phyloP scores from a whole-genome alignment of 2,888 invertebrate species.

The Mechanitis mazaeus region DNA sequence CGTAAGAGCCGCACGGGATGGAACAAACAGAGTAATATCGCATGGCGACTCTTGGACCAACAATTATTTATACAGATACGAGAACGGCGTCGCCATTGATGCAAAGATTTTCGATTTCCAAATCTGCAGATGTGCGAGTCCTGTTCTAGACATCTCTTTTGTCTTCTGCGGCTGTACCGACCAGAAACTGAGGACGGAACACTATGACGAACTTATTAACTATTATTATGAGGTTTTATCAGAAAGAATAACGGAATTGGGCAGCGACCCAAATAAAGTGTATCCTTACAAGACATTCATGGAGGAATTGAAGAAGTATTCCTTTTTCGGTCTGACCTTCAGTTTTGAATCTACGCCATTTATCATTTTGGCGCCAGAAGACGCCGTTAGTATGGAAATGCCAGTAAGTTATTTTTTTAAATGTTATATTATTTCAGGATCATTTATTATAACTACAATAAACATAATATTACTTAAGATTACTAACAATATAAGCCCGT shows the following conservation, averaged over 20 bases:
- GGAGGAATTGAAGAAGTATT: constrained; percentile 75
- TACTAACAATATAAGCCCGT: too few relatives aligned
- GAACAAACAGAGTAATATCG: constrained; percentile 75
- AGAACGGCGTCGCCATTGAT: constrained; percentile 43
- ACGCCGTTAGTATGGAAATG: constrained; percentile 77
- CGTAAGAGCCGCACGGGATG: constrained; percentile 54
- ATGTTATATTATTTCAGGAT: neutral
- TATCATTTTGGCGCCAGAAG: constrained; percentile 73
- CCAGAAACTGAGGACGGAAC: constrained; percentile 69
- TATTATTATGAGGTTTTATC: constrained; percentile 78
- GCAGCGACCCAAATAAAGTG: constrained; percentile 75
- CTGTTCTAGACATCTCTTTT: constrained; percentile 78
- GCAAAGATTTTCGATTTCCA: constrained; percentile 84
- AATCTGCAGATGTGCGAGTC: constrained; percentile 75
- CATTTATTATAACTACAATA: too few relatives aligned
- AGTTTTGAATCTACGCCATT: constrained; percentile 78
- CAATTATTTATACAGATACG: constrained; percentile 80
- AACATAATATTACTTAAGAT: too few relatives aligned
- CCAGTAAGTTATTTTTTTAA: constrained; percentile 47
- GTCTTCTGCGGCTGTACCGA: constrained; percentile 76
- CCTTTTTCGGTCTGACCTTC: constrained; percentile 76
- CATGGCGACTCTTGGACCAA: constrained; percentile 87
- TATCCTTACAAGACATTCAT: constrained; percentile 71
- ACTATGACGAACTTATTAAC: constrained; percentile 77
- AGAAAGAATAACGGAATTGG: constrained; percentile 73